Evolutionary conservation across 2,888 invertebrate species (phyloP).

Genomic region (Calameuta idolon): DNA sequence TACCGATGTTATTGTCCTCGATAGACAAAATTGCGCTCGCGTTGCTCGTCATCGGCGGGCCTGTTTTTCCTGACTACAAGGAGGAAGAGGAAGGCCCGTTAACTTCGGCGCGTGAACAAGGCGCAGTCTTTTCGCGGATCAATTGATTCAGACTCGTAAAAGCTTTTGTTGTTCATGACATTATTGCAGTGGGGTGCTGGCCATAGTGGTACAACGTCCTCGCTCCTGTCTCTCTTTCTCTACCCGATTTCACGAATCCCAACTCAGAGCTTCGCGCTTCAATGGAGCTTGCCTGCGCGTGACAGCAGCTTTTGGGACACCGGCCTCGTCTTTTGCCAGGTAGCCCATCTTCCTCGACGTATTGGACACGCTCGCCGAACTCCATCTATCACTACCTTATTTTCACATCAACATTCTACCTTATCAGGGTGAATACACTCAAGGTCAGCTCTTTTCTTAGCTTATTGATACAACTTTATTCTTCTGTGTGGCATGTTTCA

Average conservation of each 20-base stretch:
- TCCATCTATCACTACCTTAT: not conserved
- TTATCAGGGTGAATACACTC: not conserved
- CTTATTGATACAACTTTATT: not conserved
- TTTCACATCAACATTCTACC: not conserved
- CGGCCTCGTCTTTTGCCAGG: constrained; percentile 39
- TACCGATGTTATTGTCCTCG: constrained; percentile 11
- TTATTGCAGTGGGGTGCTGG: constrained; percentile 37
- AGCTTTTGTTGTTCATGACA: constrained; percentile 23
- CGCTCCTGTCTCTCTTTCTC: constrained; percentile 21
- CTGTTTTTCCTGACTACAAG: constrained; percentile 1
- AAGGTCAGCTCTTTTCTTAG: constrained; percentile 4
- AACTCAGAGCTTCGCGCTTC: constrained; percentile 24
- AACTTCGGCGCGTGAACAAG: constrained; percentile 1
- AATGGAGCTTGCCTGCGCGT: constrained; percentile 47
- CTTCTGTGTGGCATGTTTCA: not conserved
- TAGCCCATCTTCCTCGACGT: constrained; percentile 23
- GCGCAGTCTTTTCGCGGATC: not conserved
- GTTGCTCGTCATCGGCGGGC: constrained; percentile 5
- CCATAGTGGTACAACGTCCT: constrained; percentile 23
- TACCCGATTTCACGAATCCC: constrained; percentile 1
- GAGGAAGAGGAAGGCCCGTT: constrained; percentile 6
- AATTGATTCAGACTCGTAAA: constrained; percentile 5
- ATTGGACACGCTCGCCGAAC: not conserved
- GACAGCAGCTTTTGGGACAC: constrained; percentile 42
- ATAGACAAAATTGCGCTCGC: constrained; percentile 1